phyloP scores from a whole-genome alignment of 2,797 vertebrate species.

The Propithecus deckenii region DNA sequence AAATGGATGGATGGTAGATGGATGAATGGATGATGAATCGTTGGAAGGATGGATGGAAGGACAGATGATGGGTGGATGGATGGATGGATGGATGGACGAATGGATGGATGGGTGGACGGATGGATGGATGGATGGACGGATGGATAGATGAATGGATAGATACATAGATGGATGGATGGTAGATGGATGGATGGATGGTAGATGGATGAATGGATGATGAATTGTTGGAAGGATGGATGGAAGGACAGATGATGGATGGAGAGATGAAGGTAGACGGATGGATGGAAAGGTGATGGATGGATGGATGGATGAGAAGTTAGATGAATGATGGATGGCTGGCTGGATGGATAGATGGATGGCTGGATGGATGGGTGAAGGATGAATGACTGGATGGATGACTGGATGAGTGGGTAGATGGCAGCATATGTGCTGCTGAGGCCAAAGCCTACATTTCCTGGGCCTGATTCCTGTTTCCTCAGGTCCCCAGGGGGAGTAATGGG shows the following conservation, averaged over 20 bases:
- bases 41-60: neutral
- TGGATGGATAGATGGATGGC: neutral
- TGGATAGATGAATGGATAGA: neutral
- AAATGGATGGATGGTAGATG: fast-evolving
- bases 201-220: neutral
- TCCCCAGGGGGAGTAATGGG: no score
- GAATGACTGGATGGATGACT: neutral
- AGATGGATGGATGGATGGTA: neutral
- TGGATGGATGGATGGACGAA: neutral
- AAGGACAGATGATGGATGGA: no score
- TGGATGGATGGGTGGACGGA: neutral
- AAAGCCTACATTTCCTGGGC: no score
- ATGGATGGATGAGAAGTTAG: no score
- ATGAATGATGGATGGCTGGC: neutral
- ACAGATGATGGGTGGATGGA: neutral
- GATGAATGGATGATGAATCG: no score
- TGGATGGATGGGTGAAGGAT: no score
- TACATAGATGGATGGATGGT: neutral
- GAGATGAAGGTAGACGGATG: no score
- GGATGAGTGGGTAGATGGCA: neutral
- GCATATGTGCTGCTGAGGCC: neutral
- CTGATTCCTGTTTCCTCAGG: neutral
- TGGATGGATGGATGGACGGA: neutral
- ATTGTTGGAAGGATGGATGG: no score
- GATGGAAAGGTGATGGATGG: no score